Conservation (phyloP, 2,113 vertebrate genomes). For the Oryzias woworae region DNA sequence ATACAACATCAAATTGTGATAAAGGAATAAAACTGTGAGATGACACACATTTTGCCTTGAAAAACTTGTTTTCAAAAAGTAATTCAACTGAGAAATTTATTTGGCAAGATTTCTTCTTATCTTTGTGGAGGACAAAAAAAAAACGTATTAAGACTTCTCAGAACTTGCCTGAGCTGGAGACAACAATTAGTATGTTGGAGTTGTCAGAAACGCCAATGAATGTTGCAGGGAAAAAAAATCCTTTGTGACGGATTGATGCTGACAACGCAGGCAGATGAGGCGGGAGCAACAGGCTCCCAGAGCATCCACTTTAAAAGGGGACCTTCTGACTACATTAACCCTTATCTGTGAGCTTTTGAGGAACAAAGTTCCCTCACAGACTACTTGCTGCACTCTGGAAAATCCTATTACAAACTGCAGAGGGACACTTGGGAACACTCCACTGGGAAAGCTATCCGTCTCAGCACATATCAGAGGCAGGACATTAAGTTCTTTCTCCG, state of each 20-base stretch:
- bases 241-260: constrained; percentile 89
- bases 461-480: constrained; percentile 53
- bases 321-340: constrained; percentile 69
- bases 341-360: constrained; percentile 63
- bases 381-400: constrained; percentile 74
- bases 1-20: constrained; percentile 80
- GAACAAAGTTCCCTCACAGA: constrained; percentile 69
- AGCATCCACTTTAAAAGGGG: constrained; percentile 46
- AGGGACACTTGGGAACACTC: constrained; percentile 58
- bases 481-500: constrained; percentile 56
- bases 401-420: constrained; percentile 70
- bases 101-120: constrained; percentile 78
- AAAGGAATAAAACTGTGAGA: constrained; percentile 88
- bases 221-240: constrained; percentile 85
- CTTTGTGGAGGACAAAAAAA: constrained; percentile 85
- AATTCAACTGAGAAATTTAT: constrained; percentile 89
- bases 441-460: constrained; percentile 68
- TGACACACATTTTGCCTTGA: constrained; percentile 87
- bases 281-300: constrained; percentile 71
- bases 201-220: constrained; percentile 90
- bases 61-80: constrained; percentile 81
- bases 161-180: constrained; percentile 82
- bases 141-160: constrained; percentile 94
- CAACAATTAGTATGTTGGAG: constrained; percentile 96
- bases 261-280: constrained; percentile 86